Evolutionary conservation across 2,888 invertebrate genomes (phyloP).

Genomic region (Ophion slaviceki): DNA sequence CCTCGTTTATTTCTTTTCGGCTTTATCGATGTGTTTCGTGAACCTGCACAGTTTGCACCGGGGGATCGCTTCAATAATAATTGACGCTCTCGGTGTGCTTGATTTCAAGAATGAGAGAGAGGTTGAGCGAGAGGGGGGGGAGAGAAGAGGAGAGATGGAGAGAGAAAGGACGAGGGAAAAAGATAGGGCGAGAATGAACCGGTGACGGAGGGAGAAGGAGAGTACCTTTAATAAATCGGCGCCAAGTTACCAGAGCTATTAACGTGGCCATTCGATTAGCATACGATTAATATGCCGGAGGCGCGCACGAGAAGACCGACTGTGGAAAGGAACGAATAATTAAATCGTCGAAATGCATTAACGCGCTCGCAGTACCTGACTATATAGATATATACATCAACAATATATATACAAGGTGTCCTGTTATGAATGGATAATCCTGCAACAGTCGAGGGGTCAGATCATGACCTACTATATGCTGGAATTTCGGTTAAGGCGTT

Average conservation of each 20-base stretch:
- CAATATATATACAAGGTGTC: too few species aligned
- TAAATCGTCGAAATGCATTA: constrained; percentile 75
- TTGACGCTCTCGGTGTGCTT: constrained; percentile 64
- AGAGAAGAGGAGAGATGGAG: not conserved
- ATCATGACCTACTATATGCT: too few species aligned
- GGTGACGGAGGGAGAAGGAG: not conserved
- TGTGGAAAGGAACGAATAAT: constrained; percentile 73
- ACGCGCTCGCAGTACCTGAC: constrained; percentile 56
- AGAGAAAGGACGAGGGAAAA: not conserved
- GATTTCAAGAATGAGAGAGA: constrained; percentile 33
- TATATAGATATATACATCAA: constrained; percentile 9
- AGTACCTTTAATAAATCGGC: constrained; percentile 66
- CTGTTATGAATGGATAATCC: too few species aligned
- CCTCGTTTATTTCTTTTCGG: constrained; percentile 25
- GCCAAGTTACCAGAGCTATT: constrained; percentile 69
- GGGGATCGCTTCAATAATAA: constrained; percentile 55
- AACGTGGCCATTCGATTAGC: constrained; percentile 74
- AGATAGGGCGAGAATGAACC: not conserved
- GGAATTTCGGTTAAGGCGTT: too few species aligned
- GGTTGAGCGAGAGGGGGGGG: not conserved
- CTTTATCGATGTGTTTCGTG: constrained; percentile 18
- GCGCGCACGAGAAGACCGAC: constrained; percentile 62
- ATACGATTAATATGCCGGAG: constrained; percentile 77
- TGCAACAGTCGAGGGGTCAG: too few species aligned
- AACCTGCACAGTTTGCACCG: constrained; percentile 21